Percentiles rank a stretch among this genome's conserved stretches.
phyloP scores from a whole-genome alignment of 2,113 vertebrate species.

The Illadopsis cleaveri region DNA sequence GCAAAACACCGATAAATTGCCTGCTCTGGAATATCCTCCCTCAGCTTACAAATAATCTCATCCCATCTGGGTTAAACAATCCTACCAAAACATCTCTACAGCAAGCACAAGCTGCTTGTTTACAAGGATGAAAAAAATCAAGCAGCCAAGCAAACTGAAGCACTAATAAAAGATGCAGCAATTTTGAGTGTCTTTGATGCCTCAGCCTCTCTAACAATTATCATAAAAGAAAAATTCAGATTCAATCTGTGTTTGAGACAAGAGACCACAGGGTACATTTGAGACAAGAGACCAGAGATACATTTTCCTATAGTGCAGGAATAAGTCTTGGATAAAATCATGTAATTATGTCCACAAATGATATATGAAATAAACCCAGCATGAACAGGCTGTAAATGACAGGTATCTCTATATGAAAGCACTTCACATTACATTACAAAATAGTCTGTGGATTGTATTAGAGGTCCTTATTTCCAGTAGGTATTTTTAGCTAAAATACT shows the following conservation, averaged over 20 bases:
- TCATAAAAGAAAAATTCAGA: neutral
- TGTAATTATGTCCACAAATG: neutral
- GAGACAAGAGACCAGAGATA: neutral
- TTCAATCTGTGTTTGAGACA: neutral
- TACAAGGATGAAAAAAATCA: neutral
- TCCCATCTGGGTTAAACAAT: neutral
- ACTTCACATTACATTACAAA: neutral
- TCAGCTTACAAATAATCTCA: neutral
- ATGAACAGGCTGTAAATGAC: neutral
- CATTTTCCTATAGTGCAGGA: neutral
- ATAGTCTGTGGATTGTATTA: neutral
- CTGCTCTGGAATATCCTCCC: neutral
- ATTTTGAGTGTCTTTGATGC: neutral
- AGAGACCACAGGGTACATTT: neutral
- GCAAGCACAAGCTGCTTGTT: neutral
- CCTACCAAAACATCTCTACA: neutral
- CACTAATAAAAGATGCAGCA: neutral
- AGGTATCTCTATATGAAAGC: neutral
- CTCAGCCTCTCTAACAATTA: neutral
- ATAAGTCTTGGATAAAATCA: neutral
- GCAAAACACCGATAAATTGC: neutral
- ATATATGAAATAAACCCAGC: neutral
- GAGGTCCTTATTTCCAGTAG: neutral
- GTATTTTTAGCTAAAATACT: slow-evolving; percentile 14
- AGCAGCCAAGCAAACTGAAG: neutral